Percentiles rank a stretch among this genome's conserved stretches.
These are phyloP conservation scores for Cydia amplana DNA, from an alignment of 1,140 invertebrate genomes.

Conservation along the genomic window DNA sequence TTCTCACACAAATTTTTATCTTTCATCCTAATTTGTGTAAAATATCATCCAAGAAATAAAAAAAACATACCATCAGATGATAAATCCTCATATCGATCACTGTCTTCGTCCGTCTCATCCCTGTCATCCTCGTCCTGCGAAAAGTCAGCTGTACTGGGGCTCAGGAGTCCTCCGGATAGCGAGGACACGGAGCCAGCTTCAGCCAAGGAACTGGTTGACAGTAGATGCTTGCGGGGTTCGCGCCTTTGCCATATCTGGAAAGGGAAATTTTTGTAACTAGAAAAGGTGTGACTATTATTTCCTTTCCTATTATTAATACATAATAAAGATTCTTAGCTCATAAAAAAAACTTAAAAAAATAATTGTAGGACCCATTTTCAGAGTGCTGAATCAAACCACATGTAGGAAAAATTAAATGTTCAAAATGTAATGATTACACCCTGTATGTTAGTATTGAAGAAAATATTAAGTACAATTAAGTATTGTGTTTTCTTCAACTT, in stretches of 20 bases:
- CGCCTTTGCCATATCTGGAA: conserved; percentile 89
- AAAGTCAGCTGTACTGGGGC: conserved; percentile 88
- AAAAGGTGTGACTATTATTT: background rate
- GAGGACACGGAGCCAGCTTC: conserved; percentile 94
- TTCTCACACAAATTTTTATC: too few relatives aligned
- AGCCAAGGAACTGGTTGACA: conserved; percentile 92
- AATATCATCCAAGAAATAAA: background rate
- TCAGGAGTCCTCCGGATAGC: conserved; percentile 89
- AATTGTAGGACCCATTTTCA: too few relatives aligned
- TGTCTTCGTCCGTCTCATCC: conserved; percentile 88
- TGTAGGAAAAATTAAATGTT: too few relatives aligned
- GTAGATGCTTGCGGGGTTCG: conserved; percentile 90
- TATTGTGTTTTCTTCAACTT: too few relatives aligned
- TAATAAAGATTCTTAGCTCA: too few relatives aligned
- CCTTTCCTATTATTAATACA: too few relatives aligned
- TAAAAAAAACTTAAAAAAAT: too few relatives aligned
- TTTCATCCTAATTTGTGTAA: too few relatives aligned
- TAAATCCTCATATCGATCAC: conserved; percentile 92
- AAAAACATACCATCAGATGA: conserved; percentile 87
- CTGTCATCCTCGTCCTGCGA: conserved; percentile 89
- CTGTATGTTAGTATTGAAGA: too few relatives aligned
- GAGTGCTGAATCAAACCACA: too few relatives aligned
- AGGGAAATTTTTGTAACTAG: background rate
- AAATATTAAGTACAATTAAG: too few relatives aligned
- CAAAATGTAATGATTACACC: too few relatives aligned